Evolutionary conservation across 2,797 vertebrate species (phyloP), one percentile per base, ranked within the genome.

Genomic region (Apogon hyalosoma): DNA sequence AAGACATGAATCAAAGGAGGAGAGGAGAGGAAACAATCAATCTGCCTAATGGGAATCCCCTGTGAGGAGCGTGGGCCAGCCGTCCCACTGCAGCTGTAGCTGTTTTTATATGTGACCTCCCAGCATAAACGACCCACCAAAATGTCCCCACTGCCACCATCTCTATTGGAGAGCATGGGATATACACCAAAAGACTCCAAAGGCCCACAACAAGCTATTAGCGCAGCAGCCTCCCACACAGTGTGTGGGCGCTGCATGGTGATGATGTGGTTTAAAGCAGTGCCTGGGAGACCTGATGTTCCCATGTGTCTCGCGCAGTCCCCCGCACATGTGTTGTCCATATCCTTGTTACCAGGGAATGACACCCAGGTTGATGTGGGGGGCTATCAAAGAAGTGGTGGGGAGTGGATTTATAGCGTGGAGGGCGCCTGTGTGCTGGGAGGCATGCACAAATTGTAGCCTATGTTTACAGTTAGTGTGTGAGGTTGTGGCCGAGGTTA

Each of bases 1-100:
- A 93, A 93, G 88, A 90, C 92, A 93, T 94, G 93, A 95, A 94
- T 94, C 92, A 94, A 93, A 94, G 89, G 85, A 89, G 85, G 83
- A 88, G 73, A 86, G 84, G 87, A 88, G 85, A 93, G 92, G 93
- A 94, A 94, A 92, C 92, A 83, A 94, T 94, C 93, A 93, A 94
- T 94, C 93, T 93, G 91, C 87, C 86, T 93, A 92, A 94, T 92
- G 91, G 93, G 90, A 93, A 93, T 94, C 90, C 92, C 93, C 91
- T 82, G 92, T 86, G 78, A 87, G 87, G 76, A 87, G 87, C 65
- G 82, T 83, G 82, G 92, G 87, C 88, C 84, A 85, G 78, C 87
- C 86, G 59, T 89, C 86, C 85, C 86, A 50, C 57, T 82, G 75
- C 93, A 92, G 94, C 93, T 94, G 90, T 83, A 90, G 91, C 87